phyloP scores from a whole-genome alignment of 1,140 invertebrate genomes.

The Pachypeltis micranthus region DNA sequence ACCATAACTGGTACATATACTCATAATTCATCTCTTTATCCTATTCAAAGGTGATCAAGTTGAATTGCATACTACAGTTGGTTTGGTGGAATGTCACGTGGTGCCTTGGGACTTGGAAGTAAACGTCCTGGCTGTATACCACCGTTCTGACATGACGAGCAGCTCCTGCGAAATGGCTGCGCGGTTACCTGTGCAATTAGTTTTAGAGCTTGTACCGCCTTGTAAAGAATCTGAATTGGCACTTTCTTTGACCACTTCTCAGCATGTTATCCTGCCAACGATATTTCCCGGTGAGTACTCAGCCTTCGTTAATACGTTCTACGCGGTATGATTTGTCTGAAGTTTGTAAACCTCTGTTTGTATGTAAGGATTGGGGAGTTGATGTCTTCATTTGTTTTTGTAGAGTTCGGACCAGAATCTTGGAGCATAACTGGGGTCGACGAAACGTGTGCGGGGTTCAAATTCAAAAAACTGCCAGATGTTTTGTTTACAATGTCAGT shows the following conservation, averaged over 20 bases:
- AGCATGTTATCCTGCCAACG: slow-evolving; percentile 11
- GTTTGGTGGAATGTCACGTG: not conserved
- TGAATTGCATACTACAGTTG: slow-evolving; percentile 1
- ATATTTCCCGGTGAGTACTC: slow-evolving; percentile 23
- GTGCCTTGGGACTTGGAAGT: slow-evolving; percentile 11
- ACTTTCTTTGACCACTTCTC: slow-evolving; percentile 12
- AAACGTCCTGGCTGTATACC: slow-evolving; percentile 8
- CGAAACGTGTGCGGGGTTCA: slow-evolving; percentile 13
- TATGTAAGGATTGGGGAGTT: too few species aligned
- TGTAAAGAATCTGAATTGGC: slow-evolving; percentile 6
- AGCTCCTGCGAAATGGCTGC: not conserved
- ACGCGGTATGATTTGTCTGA: not conserved
- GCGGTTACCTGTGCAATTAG: slow-evolving; percentile 11
- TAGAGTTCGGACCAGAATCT: slow-evolving; percentile 14
- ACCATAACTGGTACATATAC: too few species aligned
- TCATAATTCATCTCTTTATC: too few species aligned
- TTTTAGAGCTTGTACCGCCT: slow-evolving; percentile 16
- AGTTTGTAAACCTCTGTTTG: too few species aligned
- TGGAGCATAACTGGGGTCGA: slow-evolving; percentile 13
- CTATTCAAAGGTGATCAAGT: not conserved
- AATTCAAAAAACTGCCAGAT: slow-evolving; percentile 6
- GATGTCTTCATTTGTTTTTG: too few species aligned
- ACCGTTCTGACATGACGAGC: slow-evolving; percentile 2
- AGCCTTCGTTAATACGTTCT: too few species aligned
- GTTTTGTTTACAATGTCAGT: slow-evolving; percentile 11